A percentile compares a stretch with the other conserved stretches of the same genome.
These are phyloP conservation scores for Anarrhichthys ocellatus DNA, from an alignment of 2,113 vertebrate genomes.

Conservation along the genomic window DNA sequence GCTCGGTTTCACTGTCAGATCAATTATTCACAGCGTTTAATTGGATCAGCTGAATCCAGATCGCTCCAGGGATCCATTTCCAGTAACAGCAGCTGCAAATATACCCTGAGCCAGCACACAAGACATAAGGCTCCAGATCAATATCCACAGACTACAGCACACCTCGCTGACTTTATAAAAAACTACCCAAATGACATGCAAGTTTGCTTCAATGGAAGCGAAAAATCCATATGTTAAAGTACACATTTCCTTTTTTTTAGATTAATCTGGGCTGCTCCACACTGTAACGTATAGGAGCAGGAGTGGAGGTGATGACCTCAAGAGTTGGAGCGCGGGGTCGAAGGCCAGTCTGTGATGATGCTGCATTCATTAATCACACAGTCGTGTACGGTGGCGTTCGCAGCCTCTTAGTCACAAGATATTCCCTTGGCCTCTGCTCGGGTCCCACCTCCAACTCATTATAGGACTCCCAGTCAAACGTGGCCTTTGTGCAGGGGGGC, in stretches of 20 bases:
- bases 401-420: constrained; percentile 82
- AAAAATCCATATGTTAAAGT: constrained; percentile 28
- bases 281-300: constrained; percentile 4
- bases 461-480: constrained; percentile 72
- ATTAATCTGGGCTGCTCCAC: constrained; percentile 25
- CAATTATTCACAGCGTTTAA: constrained; percentile 84
- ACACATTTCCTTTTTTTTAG: constrained; percentile 41
- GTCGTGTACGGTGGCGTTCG: constrained; percentile 65
- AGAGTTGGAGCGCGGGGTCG: constrained; percentile 35
- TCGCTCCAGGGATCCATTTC: constrained; percentile 78
- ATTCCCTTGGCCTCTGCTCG: constrained; percentile 68
- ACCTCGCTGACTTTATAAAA: constrained; percentile 48
- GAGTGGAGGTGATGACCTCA: constrained; percentile 55
- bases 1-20: constrained; percentile 81
- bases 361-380: constrained; percentile 78
- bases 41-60: constrained; percentile 83
- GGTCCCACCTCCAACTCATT: constrained; percentile 65
- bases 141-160: constrained; percentile 61
- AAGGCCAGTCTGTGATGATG: constrained; percentile 72
- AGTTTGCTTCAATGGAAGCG: constrained; percentile 32
- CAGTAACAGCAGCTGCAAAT: constrained; percentile 82
- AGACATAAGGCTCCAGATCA: constrained; percentile 67
- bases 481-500: constrained; percentile 70
- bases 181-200: constrained; percentile 39
- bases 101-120: constrained; percentile 75